Evolutionary conservation across 2,113 vertebrate genomes (phyloP).

Genomic region (Syngnathus typhle): DNA sequence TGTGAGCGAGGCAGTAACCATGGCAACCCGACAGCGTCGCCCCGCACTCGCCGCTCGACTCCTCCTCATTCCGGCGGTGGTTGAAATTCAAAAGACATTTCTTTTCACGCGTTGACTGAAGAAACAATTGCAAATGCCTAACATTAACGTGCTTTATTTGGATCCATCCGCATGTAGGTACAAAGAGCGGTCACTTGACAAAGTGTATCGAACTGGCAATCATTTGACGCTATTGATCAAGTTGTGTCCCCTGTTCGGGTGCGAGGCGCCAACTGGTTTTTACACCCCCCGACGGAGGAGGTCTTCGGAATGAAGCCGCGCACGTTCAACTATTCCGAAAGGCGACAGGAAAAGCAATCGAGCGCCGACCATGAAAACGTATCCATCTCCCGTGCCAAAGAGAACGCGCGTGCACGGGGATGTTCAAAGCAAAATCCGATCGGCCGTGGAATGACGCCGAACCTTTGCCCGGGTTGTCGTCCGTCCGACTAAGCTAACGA

Average conservation of each 20-base stretch:
- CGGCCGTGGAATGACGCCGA: too few species aligned
- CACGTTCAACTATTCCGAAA: not conserved
- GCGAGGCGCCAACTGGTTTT: too few species aligned
- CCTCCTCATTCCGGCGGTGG: conserved; percentile 8
- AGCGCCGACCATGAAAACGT: not conserved
- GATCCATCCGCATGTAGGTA: not conserved
- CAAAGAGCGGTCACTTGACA: too few species aligned
- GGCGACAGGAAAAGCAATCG: not conserved
- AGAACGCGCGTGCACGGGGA: not conserved
- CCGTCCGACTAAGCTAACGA: not conserved
- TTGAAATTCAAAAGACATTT: too few species aligned
- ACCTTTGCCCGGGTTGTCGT: too few species aligned
- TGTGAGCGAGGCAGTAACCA: conserved; percentile 49
- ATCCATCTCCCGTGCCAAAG: not conserved
- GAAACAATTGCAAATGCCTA: too few species aligned
- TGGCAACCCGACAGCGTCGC: conserved; percentile 60
- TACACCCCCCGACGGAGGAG: too few species aligned
- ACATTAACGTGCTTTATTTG: not conserved
- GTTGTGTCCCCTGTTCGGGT: too few species aligned
- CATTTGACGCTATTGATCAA: too few species aligned
- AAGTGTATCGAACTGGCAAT: too few species aligned
- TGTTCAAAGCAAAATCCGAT: not conserved
- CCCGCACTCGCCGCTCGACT: conserved; percentile 26
- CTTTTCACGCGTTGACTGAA: too few species aligned
- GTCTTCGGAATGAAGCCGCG: too few species aligned